phyloP scores from a whole-genome alignment of 53 echinoderm and acorn worm genomes.

The Hippasteria phrygiana region DNA sequence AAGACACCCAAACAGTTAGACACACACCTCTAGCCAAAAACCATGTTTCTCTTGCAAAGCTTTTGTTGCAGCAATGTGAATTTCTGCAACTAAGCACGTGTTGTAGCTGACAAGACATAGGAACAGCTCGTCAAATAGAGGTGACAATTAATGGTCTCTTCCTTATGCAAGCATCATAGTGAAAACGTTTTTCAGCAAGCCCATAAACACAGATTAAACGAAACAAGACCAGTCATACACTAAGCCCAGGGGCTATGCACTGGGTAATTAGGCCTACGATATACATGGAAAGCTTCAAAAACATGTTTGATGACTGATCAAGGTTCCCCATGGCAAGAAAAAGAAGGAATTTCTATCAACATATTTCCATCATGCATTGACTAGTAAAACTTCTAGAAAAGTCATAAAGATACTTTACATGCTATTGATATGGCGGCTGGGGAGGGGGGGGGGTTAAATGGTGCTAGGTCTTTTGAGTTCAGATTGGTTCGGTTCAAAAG shows the following conservation, averaged over 20 bases:
- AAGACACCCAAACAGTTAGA: too few relatives aligned
- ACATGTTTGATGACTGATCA: not conserved
- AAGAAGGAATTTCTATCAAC: not conserved
- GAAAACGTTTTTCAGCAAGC: not conserved
- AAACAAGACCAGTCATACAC: not conserved
- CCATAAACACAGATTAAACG: not conserved
- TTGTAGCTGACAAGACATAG: not conserved
- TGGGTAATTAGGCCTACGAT: not conserved
- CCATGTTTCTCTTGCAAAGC: too few relatives aligned
- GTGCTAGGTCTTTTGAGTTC: too few relatives aligned
- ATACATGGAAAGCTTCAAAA: not conserved
- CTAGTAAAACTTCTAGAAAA: not conserved
- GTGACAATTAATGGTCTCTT: conserved; percentile 19
- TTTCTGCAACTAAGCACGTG: too few relatives aligned
- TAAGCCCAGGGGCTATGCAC: not conserved
- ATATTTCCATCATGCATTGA: not conserved
- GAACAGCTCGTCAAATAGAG: not conserved
- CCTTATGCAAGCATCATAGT: not conserved
- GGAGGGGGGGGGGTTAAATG: too few relatives aligned
- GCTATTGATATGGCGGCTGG: too few relatives aligned
- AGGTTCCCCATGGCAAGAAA: not conserved
- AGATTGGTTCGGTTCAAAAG: too few relatives aligned
- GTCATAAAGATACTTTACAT: too few relatives aligned
- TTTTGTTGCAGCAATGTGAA: too few relatives aligned
- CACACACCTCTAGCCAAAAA: too few relatives aligned